Evolutionary conservation across 2,888 invertebrate genomes (phyloP).

Genomic region (Limulus polyphemus): DNA sequence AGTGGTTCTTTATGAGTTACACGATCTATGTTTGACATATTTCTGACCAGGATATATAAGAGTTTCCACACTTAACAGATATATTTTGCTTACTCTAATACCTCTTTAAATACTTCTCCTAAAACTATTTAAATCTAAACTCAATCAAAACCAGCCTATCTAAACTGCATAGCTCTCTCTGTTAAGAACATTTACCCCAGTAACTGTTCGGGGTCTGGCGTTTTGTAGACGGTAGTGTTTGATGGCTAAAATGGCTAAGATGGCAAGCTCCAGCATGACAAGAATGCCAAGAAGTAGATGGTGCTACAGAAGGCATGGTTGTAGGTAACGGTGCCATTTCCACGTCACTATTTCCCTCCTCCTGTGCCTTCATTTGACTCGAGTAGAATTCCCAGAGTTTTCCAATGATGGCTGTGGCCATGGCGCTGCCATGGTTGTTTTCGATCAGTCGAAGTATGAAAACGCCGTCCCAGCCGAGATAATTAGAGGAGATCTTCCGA

Average conservation of each 20-base stretch:
- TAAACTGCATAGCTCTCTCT: slow-evolving; percentile 2
- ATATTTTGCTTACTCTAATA: no score
- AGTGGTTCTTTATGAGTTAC: no score
- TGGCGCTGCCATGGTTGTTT: slow-evolving; percentile 35
- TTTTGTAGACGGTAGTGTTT: slow-evolving; percentile 12
- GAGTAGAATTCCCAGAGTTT: slow-evolving; percentile 32
- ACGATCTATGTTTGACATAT: no score
- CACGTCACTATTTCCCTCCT: slow-evolving; percentile 24
- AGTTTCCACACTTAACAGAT: no score
- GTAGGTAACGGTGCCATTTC: slow-evolving; percentile 26
- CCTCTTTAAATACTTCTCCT: no score
- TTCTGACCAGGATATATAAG: no score
- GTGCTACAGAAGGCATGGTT: slow-evolving; percentile 24
- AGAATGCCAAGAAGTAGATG: slow-evolving; percentile 29
- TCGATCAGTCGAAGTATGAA: slow-evolving; percentile 35
- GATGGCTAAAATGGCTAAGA: slow-evolving; percentile 20
- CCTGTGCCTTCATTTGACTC: slow-evolving; percentile 30
- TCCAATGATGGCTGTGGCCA: slow-evolving; percentile 31
- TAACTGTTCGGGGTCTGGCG: slow-evolving; percentile 28
- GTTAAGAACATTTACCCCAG: slow-evolving; percentile 28
- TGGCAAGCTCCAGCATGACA: slow-evolving; percentile 28
- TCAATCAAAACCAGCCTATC: no score
- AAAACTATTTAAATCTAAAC: no score
- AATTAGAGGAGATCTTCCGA: slow-evolving; percentile 33
- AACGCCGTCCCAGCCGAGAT: slow-evolving; percentile 35